These are phyloP conservation scores for Spheniscus humboldti DNA, from an alignment of 2,797 vertebrate species.

Conservation along the genomic window DNA sequence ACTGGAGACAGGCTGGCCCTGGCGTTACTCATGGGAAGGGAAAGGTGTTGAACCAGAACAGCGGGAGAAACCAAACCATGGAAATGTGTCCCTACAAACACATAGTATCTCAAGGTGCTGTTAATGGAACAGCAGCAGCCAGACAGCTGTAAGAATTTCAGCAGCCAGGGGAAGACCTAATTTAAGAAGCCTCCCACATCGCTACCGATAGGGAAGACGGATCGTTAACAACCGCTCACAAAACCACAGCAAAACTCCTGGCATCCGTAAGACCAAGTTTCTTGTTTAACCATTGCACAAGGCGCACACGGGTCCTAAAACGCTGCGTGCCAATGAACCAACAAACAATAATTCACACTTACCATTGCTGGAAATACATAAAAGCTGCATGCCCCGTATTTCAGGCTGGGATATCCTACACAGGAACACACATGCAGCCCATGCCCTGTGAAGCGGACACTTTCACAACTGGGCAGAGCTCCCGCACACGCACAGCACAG, in stretches of 20 bases:
- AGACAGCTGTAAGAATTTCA: not conserved
- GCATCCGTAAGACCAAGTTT: not conserved
- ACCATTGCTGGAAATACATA: not conserved
- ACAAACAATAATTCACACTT: not conserved
- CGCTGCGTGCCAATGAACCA: accelerated
- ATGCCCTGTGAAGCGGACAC: not conserved
- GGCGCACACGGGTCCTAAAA: not conserved
- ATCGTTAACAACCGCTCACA: not conserved
- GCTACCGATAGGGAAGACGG: not conserved
- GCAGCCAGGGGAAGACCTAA: not conserved
- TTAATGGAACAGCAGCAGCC: constrained; percentile 6
- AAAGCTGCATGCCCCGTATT: not conserved
- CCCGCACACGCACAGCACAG: accelerated
- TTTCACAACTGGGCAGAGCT: not conserved
- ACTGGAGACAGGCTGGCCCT: not conserved
- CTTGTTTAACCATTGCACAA: not conserved
- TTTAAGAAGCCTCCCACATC: constrained; percentile 8
- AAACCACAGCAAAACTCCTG: not conserved
- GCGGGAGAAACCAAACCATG: constrained; percentile 34
- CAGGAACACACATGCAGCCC: accelerated
- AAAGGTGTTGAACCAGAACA: constrained; percentile 34
- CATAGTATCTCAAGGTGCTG: constrained; percentile 1
- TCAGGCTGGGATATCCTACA: not conserved
- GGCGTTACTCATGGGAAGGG: not conserved
- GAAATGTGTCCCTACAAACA: not conserved